Base-by-base conservation (phyloP, 2,888 invertebrate species). In the Vandiemenella viatica region DNA sequence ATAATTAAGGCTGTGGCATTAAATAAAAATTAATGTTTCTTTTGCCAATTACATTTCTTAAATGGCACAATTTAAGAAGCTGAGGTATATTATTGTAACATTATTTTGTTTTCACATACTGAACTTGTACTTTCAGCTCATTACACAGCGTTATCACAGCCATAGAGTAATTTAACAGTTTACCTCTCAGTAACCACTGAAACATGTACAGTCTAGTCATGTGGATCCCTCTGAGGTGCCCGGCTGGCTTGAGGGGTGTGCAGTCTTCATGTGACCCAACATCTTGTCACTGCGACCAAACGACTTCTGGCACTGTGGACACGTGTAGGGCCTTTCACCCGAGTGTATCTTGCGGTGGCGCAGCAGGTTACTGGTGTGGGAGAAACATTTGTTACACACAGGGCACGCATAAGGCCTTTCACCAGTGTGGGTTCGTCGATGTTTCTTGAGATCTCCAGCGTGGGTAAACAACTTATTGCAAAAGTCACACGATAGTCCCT, bases 391-490 rank as follows among this genome's bases (percentile, higher is more conserved):
- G 21, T 20, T 7, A 43, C 51, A 51, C 37, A 37, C 20, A 18
- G 40, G 20, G 26, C 51, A 51, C 15, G 37, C 22, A 26, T 46
- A 51, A 17, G 51, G 51, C n/a, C 44, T 38, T 26, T 51, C 51
- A 7, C 49, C 49, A 10, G 51, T 51, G 23, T 51, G 51, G 8
- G 17, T 51, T 15, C 51, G 49, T 10, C 51, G 49, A 21, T 51
- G 51, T 20, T 46, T 46, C 13, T 49, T 46, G 5, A 51, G 40
- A 19, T 49, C 49, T 43, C 70, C 68, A 41, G 69, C 67, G 48
- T 70, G 69, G 1, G 68, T 62, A 55, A 74, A 72, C 32, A 66
- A 60, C 53, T 72, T 66, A 46, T 68, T 62, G 57, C 75, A 75
- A 15, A 61, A 59, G 18, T 63, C 56, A 49, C 68, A 68, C 45